Conservation (phyloP, 2,113 vertebrate genomes). For the Colius striatus region DNA sequence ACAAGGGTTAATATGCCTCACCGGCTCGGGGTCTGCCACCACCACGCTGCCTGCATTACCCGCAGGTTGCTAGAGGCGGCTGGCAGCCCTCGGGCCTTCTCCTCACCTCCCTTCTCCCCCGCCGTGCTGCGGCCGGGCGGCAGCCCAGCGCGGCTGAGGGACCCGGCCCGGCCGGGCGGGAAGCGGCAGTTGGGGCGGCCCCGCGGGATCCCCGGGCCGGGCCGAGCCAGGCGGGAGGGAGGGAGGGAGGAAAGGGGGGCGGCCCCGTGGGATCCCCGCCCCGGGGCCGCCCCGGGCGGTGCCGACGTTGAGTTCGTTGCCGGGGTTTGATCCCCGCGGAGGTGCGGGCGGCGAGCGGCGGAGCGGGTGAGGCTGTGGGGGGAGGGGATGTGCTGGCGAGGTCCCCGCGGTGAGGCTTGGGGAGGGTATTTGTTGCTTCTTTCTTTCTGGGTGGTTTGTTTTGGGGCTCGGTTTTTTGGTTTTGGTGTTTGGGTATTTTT, state of each 20-base stretch:
- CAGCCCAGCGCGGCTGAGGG: too few species aligned
- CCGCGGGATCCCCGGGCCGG: too few species aligned
- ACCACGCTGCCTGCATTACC: fast-evolving
- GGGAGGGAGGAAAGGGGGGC: neutral
- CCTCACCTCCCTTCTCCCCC: too few species aligned
- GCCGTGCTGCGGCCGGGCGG: too few species aligned
- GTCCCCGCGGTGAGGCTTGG: neutral
- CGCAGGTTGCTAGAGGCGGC: too few species aligned
- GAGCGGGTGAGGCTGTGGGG: neutral
- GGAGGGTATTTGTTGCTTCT: neutral
- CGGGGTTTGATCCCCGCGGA: neutral
- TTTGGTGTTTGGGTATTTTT: too few species aligned
- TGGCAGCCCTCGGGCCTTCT: fast-evolving
- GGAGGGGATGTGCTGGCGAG: too few species aligned
- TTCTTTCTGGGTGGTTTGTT: neutral
- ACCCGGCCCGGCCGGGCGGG: too few species aligned
- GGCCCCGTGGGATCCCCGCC: constrained; percentile 20
- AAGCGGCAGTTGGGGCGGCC: neutral
- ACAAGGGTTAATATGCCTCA: fast-evolving
- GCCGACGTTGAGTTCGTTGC: neutral
- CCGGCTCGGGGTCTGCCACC: fast-evolving
- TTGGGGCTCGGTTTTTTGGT: too few species aligned
- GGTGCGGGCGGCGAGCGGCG: neutral
- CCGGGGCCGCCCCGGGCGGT: constrained; percentile 23
- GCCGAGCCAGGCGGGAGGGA: neutral